Evolutionary conservation across 2,888 invertebrate species (phyloP).

Genomic region (Apoderus coryli): DNA sequence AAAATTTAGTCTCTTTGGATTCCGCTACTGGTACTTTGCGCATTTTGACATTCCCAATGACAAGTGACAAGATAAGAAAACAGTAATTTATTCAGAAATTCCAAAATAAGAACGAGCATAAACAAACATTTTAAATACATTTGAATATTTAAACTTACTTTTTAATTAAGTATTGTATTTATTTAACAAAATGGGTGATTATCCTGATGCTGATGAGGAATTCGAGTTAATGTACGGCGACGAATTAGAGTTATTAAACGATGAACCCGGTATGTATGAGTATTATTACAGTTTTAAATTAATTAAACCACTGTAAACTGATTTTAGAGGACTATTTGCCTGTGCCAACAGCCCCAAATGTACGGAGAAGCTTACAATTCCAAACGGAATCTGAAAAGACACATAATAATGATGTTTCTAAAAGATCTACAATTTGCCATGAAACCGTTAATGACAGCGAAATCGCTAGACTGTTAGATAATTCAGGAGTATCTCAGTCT

Average conservation of each 20-base stretch:
- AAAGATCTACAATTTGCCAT: slow-evolving; percentile 1
- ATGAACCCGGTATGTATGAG: slow-evolving; percentile 28
- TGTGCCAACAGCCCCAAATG: slow-evolving; percentile 16
- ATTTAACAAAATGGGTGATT: slow-evolving; percentile 40
- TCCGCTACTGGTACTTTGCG: too few relatives aligned
- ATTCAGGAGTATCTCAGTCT: too few relatives aligned
- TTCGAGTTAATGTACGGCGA: slow-evolving; percentile 59
- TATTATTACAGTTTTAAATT: too few relatives aligned
- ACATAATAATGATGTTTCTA: background rate
- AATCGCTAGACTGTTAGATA: slow-evolving; percentile 6
- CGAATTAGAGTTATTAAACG: slow-evolving; percentile 48
- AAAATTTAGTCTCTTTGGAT: too few relatives aligned
- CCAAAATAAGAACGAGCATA: too few relatives aligned
- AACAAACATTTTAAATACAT: too few relatives aligned
- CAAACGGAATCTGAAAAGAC: slow-evolving; percentile 10
- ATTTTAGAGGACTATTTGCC: slow-evolving; percentile 17
- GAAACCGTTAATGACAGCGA: slow-evolving; percentile 4
- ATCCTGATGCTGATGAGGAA: slow-evolving; percentile 39
- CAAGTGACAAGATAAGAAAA: too few relatives aligned
- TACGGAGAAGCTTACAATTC: slow-evolving; percentile 25
- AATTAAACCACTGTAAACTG: too few relatives aligned
- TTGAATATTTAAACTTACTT: too few relatives aligned
- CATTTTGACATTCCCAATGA: too few relatives aligned
- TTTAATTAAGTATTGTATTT: too few relatives aligned
- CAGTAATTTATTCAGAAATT: too few relatives aligned